Conservation (phyloP, 2,797 vertebrate genomes). For the Diglossa cyanea region DNA sequence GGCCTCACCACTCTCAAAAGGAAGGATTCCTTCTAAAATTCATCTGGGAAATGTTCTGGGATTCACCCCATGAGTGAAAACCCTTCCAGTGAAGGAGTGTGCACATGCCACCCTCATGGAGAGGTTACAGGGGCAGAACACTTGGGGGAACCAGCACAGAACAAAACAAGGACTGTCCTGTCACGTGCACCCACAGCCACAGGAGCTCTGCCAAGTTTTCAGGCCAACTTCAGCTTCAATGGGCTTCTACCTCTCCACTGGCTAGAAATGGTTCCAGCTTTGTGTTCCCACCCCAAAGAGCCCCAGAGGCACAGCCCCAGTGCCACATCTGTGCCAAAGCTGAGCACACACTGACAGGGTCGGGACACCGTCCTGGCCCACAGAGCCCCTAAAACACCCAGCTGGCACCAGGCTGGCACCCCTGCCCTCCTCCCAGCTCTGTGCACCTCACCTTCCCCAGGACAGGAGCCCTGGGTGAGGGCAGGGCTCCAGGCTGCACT, state of each 20-base stretch:
- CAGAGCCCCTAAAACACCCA: accelerated
- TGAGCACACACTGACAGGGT: too few relatives aligned
- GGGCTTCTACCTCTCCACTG: accelerated
- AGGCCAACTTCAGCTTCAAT: background rate
- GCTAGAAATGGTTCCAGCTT: background rate
- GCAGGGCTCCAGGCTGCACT: background rate
- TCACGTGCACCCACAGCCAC: background rate
- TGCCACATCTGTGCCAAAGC: background rate
- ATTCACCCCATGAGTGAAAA: background rate
- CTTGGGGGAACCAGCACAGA: background rate
- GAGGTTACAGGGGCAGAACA: background rate
- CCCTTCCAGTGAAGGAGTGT: background rate
- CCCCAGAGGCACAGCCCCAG: accelerated
- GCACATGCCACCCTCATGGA: background rate
- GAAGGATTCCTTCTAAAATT: background rate
- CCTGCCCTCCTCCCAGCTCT: too few relatives aligned
- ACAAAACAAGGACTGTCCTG: background rate
- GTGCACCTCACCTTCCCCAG: too few relatives aligned
- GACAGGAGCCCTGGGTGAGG: background rate
- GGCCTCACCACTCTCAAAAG: accelerated
- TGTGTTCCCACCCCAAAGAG: accelerated
- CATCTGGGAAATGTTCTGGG: background rate
- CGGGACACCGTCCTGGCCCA: background rate
- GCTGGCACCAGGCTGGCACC: background rate
- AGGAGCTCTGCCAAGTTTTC: accelerated